Percentiles rank a stretch among this genome's conserved stretches.
phyloP scores from a whole-genome alignment of 2,888 invertebrate genomes.

The Meta bourneti region DNA sequence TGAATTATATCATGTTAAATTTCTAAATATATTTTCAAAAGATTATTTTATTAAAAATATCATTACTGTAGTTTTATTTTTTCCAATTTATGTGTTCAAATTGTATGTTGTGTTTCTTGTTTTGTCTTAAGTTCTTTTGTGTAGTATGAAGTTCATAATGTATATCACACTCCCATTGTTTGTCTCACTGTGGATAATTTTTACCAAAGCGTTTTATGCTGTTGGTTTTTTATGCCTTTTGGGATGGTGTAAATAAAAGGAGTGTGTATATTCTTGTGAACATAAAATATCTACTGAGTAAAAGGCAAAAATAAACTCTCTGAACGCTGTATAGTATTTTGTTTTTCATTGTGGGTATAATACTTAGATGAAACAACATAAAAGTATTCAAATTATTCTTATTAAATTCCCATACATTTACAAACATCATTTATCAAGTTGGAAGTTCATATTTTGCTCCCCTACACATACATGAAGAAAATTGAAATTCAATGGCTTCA shows the following conservation, averaged over 20 bases:
- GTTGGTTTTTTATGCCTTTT: slow-evolving; percentile 55
- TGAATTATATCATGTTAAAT: slow-evolving; percentile 43
- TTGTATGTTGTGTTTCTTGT: slow-evolving; percentile 44
- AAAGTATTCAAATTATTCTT: no score
- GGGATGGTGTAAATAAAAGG: slow-evolving; percentile 77
- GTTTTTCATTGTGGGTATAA: background rate
- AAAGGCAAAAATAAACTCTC: slow-evolving; percentile 78
- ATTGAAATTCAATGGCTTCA: no score
- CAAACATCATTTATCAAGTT: no score
- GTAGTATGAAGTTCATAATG: slow-evolving; percentile 54
- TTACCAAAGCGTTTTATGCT: slow-evolving; percentile 66
- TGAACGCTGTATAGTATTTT: slow-evolving; percentile 65
- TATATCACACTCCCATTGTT: slow-evolving; percentile 74
- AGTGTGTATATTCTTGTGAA: slow-evolving; percentile 73
- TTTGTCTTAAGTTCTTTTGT: slow-evolving; percentile 41
- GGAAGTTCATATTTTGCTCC: no score
- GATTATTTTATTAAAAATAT: slow-evolving; percentile 41
- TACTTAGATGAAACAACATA: no score
- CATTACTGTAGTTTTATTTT: slow-evolving; percentile 24
- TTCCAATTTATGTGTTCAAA: slow-evolving; percentile 41
- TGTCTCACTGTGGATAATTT: slow-evolving; percentile 57
- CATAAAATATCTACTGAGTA: slow-evolving; percentile 76
- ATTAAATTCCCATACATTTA: no score
- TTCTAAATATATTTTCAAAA: slow-evolving; percentile 41
- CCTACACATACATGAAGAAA: no score